Evolutionary conservation across 2,113 vertebrate species (phyloP).

Genomic region (Neolamprologus sp.): DNA sequence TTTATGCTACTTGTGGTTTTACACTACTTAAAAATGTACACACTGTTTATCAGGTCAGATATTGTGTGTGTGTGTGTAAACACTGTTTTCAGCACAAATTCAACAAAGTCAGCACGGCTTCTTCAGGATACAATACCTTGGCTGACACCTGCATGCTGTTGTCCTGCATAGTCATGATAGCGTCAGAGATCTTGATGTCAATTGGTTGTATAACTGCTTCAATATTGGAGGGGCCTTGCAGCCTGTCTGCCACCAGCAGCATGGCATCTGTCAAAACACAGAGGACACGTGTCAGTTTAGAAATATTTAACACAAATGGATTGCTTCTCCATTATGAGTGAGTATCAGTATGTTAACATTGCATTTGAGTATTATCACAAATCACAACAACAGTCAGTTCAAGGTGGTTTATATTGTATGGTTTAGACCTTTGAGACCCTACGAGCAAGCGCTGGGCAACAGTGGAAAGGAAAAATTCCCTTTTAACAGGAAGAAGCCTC

Average conservation of each 20-base stretch:
- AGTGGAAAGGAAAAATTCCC: background rate
- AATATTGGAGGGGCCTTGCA: slow-evolving; percentile 94
- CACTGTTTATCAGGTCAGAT: background rate
- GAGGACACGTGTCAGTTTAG: slow-evolving; percentile 2
- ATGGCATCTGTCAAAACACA: slow-evolving; percentile 87
- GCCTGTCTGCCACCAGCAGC: slow-evolving; percentile 90
- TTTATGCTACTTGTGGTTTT: background rate
- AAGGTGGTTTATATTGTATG: background rate
- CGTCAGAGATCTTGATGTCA: slow-evolving; percentile 96
- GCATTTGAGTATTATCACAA: background rate
- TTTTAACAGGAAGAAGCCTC: background rate
- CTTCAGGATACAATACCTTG: slow-evolving; percentile 76
- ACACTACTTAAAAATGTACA: background rate
- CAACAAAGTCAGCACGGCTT: background rate
- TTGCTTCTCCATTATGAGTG: background rate
- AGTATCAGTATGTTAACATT: background rate
- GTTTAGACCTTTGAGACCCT: background rate
- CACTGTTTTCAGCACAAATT: background rate
- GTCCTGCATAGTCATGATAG: slow-evolving; percentile 97
- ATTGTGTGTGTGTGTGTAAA: background rate
- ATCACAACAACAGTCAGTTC: background rate
- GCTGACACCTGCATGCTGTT: slow-evolving; percentile 93
- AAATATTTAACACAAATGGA: background rate
- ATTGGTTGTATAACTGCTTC: slow-evolving; percentile 92
- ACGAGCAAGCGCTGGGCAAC: fast-evolving